Evolutionary conservation across 2,797 vertebrate genomes (phyloP).

Genomic region (Rousettus madagascariensis): DNA sequence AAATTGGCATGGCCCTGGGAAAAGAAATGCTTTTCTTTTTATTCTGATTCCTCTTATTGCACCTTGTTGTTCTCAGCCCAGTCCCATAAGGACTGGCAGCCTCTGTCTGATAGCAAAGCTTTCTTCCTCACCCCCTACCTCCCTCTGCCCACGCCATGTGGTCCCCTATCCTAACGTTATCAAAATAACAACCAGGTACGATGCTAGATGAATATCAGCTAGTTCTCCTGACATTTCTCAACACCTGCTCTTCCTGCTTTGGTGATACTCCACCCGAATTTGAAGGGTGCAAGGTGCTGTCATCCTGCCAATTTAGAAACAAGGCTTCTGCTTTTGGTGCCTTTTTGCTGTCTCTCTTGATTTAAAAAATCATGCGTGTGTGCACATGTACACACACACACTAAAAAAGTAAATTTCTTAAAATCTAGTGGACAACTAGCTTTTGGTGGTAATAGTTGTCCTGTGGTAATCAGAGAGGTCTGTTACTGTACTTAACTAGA

Average conservation of each 20-base stretch:
- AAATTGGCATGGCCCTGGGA: constrained; percentile 75
- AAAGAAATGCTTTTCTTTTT: constrained; percentile 76
- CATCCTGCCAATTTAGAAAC: constrained; percentile 35
- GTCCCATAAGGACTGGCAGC: constrained; percentile 89
- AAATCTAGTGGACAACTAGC: constrained; percentile 47
- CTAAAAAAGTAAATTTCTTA: constrained; percentile 6
- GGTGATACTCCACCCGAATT: constrained; percentile 11
- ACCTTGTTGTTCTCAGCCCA: constrained; percentile 92
- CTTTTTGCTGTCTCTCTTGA: constrained; percentile 52
- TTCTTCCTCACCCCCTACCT: constrained; percentile 83
- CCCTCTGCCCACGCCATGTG: constrained; percentile 79
- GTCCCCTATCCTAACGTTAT: constrained; percentile 82
- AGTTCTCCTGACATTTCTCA: constrained; percentile 71
- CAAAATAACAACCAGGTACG: constrained; percentile 74
- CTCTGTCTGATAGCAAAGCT: constrained; percentile 89
- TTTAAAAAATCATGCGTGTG: constrained; percentile 6
- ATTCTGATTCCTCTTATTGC: constrained; percentile 89
- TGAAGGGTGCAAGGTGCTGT: background rate
- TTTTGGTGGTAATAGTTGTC: constrained; percentile 32
- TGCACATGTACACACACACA: background rate
- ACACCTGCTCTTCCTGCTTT: constrained; percentile 25
- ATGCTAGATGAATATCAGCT: constrained; percentile 74
- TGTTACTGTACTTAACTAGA: constrained; percentile 59
- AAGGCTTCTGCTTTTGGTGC: constrained; percentile 21
- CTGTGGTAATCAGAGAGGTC: constrained; percentile 61